Evolutionary conservation across 2,113 vertebrate species (phyloP), one percentile per base, ranked within the genome.

Genomic region (Ancistrus triradiatus): DNA sequence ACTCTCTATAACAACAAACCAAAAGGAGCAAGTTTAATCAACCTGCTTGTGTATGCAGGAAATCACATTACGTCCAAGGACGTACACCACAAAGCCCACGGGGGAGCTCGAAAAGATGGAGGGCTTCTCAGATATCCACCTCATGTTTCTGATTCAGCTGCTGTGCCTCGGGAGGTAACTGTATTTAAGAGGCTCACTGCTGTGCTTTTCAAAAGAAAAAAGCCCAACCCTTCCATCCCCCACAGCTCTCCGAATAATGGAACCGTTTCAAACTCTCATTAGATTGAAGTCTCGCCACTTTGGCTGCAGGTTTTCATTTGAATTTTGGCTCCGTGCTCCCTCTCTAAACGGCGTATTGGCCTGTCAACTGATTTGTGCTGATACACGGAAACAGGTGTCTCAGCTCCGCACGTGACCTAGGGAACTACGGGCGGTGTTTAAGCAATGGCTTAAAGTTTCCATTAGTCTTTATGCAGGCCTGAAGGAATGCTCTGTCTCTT

Each of bases 251-350:
- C 8, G 35, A 47, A 61, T 47, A 31, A 60, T 53, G 44, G 58
- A 68, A 37, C 48, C 48, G 14, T 22, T 31, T 60, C 27, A 24
- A 53, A 27, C 28, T 46, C 14, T 15, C 21, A 9, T 17, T 21
- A 18, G 22, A 52, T 17, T 15, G 15, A 35, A 5, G 10, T 14
- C 19, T 44, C 17, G 27, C 55, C 43, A 50, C 44, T 52, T 28
- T 38, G 57, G 33, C 33, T 47, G 33, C 7, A 58, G 63, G 17
- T 69, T 72, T 74, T 77, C 56, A 76, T 82, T 75, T 38, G 19
- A 67, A 44, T 51, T 60, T 62, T 47, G 55, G 55, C 50, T 57
- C 51, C 64, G 66, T 59, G 71, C 74, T 83, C 78, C 76, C 76
- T 17, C 59, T 7, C 14, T 25, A 40, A 66, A 66, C 40, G 50